These are phyloP conservation scores for Mamestra brassicae DNA, from an alignment of 2,888 invertebrate genomes.

Conservation along the genomic window DNA sequence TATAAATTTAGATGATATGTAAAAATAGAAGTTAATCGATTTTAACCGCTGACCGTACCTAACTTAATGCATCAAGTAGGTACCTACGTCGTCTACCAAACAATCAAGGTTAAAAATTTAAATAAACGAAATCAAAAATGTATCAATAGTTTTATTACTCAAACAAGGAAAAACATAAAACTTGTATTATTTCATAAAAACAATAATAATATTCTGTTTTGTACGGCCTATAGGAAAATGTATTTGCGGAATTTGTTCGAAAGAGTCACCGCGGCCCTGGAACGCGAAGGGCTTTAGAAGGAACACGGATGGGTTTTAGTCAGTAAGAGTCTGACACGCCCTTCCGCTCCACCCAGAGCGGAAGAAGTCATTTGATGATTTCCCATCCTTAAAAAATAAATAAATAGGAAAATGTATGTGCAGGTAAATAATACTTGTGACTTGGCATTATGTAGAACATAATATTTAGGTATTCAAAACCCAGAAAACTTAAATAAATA, in stretches of 20 bases:
- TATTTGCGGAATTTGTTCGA: no score
- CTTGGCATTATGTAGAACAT: background rate
- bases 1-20: background rate
- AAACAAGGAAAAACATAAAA: background rate
- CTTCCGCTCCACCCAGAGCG: no score
- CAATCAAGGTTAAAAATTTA: conserved; percentile 8
- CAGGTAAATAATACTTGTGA: no score
- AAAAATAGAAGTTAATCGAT: background rate
- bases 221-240: background rate
- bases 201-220: background rate
- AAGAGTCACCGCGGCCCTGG: no score
- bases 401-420: no score
- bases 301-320: no score
- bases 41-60: no score
- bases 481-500: background rate
- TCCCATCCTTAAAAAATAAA: no score
- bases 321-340: no score
- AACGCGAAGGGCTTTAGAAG: no score
- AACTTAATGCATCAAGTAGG: background rate
- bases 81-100: background rate
- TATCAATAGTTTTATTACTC: conserved; percentile 23
- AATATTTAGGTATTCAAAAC: background rate
- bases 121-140: background rate
- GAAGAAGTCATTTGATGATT: no score
- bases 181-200: background rate